Conservation (phyloP, 1,140 invertebrate genomes). For the Hyposmocoma kahamanoa region DNA sequence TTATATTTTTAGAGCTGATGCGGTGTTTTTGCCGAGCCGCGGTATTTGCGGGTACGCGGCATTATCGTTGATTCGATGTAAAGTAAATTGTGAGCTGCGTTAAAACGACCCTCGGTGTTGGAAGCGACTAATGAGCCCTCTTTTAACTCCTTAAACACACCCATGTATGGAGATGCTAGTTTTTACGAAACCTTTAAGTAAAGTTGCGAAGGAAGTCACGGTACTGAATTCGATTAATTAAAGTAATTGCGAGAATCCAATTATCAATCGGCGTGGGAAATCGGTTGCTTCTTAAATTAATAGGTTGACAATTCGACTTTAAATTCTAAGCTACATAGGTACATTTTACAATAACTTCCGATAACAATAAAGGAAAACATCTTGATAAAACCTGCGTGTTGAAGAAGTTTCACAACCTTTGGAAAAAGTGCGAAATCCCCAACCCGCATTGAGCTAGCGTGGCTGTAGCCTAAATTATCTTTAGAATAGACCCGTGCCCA, state of each 20-base stretch:
- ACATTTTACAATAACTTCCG: too few relatives aligned
- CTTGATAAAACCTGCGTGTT: too few relatives aligned
- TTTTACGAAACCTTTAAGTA: conserved; percentile 12
- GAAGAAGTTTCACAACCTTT: too few relatives aligned
- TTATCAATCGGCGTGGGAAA: background rate
- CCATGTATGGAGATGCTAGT: conserved; percentile 20
- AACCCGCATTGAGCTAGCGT: too few relatives aligned
- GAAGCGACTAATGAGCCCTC: conserved; percentile 19
- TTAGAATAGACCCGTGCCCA: too few relatives aligned
- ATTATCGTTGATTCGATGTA: conserved; percentile 25
- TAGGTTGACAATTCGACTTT: too few relatives aligned
- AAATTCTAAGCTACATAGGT: too few relatives aligned
- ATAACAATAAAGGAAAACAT: too few relatives aligned
- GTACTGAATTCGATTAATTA: background rate
- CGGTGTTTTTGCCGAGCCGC: conserved; percentile 35
- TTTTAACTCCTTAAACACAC: conserved; percentile 7
- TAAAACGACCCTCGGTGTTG: conserved; percentile 11
- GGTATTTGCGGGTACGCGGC: conserved; percentile 24
- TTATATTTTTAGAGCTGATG: conserved; percentile 65
- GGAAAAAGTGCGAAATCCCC: too few relatives aligned
- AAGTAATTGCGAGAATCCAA: background rate
- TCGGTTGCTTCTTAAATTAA: too few relatives aligned
- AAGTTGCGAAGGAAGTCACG: conserved; percentile 9
- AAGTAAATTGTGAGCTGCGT: conserved; percentile 14
- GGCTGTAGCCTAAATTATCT: too few relatives aligned